Base-by-base conservation (phyloP, 2,797 vertebrate species). In the Ciconia nigra region DNA sequence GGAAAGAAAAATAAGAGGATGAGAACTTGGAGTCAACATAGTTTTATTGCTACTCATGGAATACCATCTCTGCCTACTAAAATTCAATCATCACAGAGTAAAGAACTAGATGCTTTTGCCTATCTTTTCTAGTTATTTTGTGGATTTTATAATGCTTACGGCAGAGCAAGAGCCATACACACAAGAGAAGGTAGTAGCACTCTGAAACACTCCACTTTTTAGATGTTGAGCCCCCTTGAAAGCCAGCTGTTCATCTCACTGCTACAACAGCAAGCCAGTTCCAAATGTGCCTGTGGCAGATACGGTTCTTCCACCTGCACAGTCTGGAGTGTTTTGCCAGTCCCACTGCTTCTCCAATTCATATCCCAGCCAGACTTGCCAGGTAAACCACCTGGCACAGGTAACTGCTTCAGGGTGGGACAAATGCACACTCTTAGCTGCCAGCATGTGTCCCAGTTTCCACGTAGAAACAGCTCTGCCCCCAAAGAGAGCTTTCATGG, bases 211-310 rank as follows among this genome's bases (percentile, higher is more conserved):
- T 83, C 33, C 14, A 77, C 9, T 15, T 87, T 79, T n/a, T 39
- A 31, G 31, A 78, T 16, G 12, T 0, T 72, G 24, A 86, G 31
- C 25, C 6, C 7, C 19, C 1, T 16, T 37, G 11, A 72, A 86
- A 89, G 35, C 11, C 35, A 87, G 22, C 39, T 72, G 33, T 9
- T 81, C 28, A 35, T 8, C n/a, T 35, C 55, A 25, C 29, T 47
- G 41, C 35, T 57, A 22, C 54, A 87, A 31, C 2, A 58, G 35
- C 0, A 2, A n/a, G 10, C 25, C 3, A 2, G 2, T 52, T 77
- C 37, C 71, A 83, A 74, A 63, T 0, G 0, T 11, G 65, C 13
- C 41, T 26, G 9, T 13, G 35, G 49, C 33, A 91, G 58, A 67
- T 21, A 58, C 0, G 0, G 42, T 7, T 88, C 37, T 67, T 57